Evolutionary conservation across 2,888 invertebrate genomes (phyloP).

Genomic region (Chymomyza amoena): DNA sequence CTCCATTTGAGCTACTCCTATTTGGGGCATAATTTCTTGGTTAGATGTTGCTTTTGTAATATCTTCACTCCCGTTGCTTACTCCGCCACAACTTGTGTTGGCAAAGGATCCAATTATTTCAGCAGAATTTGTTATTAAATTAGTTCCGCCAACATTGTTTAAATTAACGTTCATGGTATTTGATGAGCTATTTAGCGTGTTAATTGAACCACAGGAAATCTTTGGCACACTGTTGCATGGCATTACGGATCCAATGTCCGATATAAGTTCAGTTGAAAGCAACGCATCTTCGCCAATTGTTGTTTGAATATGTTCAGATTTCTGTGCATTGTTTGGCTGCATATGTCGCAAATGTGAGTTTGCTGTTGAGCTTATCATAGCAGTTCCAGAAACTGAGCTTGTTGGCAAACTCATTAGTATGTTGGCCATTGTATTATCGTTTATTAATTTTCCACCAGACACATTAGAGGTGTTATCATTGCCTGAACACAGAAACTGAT

Average conservation of each 20-base stretch:
- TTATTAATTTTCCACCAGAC: constrained; percentile 29
- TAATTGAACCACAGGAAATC: constrained; percentile 11
- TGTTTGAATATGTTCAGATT: constrained; percentile 43
- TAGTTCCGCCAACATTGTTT: constrained; percentile 31
- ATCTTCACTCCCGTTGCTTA: constrained; percentile 40
- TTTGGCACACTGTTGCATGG: constrained; percentile 46
- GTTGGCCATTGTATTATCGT: constrained; percentile 26
- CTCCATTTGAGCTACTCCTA: constrained; percentile 85
- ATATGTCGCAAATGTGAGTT: constrained; percentile 54
- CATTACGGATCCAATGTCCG: constrained; percentile 45
- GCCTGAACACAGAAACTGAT: constrained; percentile 94
- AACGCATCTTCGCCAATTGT: constrained; percentile 72
- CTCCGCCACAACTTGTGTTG: constrained; percentile 37
- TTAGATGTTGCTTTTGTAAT: constrained; percentile 35
- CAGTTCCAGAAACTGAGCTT: constrained; percentile 14
- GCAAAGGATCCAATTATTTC: constrained; percentile 50
- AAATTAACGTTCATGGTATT: constrained; percentile 1
- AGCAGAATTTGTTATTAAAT: constrained; percentile 47
- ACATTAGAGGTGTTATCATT: constrained; percentile 76
- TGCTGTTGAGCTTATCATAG: constrained; percentile 33
- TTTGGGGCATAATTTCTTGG: constrained; percentile 49
- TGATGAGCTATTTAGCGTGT: constrained; percentile 22
- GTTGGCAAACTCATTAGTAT: constrained; percentile 49
- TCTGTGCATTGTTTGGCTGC: constrained; percentile 34
- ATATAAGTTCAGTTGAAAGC: constrained; percentile 52